Conservation (phyloP, 2,888 invertebrate species). For the Zonitis immaculata region DNA sequence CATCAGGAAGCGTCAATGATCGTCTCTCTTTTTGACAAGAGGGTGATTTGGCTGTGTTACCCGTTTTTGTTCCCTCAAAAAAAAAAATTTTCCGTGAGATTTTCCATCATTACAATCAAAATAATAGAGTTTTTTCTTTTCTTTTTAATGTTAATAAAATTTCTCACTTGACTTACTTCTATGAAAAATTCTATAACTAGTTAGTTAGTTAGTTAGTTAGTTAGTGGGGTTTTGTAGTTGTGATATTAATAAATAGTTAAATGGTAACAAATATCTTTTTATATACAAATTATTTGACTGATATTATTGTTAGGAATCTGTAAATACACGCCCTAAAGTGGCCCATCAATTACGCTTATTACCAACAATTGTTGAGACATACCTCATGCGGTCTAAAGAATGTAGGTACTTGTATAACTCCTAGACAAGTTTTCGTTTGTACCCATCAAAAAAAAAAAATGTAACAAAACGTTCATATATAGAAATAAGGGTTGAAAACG, state of each 20-base stretch:
- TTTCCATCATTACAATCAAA: background rate
- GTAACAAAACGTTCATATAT: conserved; percentile 24
- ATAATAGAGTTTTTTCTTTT: too few relatives aligned
- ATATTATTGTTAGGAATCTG: conserved; percentile 21
- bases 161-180: too few relatives aligned
- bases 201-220: too few relatives aligned
- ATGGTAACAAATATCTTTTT: conserved; percentile 10
- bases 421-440: conserved; percentile 14
- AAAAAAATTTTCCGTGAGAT: background rate
- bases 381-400: conserved; percentile 24
- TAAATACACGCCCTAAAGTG: conserved; percentile 27
- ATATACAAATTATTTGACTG: background rate
- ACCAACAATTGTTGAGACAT: conserved; percentile 29
- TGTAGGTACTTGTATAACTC: conserved; percentile 11
- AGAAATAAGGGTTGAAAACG: conserved; percentile 27
- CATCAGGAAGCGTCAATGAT: conserved; percentile 14
- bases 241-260: conserved; percentile 6
- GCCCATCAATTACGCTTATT: conserved; percentile 34
- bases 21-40: too few relatives aligned
- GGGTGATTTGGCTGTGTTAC: background rate
- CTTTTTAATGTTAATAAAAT: too few relatives aligned
- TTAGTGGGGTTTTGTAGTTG: background rate
- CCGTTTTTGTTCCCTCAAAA: background rate
- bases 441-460: conserved; percentile 16
- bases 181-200: too few relatives aligned